These are phyloP conservation scores for Tachuris rubrigastra DNA, from an alignment of 2,113 vertebrate genomes.

Conservation along the genomic window DNA sequence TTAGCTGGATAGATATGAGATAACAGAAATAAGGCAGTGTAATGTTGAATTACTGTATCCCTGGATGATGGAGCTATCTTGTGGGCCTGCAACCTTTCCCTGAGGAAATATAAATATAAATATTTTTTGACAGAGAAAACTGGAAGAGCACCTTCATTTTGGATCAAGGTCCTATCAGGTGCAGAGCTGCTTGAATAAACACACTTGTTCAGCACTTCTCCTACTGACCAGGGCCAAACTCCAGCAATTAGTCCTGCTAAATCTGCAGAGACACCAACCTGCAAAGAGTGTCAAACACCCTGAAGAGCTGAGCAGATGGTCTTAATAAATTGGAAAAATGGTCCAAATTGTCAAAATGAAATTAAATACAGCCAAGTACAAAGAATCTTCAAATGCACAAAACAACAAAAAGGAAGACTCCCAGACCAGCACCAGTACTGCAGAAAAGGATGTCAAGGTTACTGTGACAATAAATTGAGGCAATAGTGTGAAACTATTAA, in stretches of 20 bases:
- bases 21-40: neutral
- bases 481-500: neutral
- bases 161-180: neutral
- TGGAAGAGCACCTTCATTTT: neutral
- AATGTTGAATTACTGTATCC: neutral
- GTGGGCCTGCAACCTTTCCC: neutral
- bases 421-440: neutral
- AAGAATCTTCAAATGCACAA: neutral
- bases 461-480: neutral
- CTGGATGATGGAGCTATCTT: neutral
- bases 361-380: neutral
- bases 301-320: neutral
- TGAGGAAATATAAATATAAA: too few species aligned
- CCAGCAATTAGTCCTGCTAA: neutral
- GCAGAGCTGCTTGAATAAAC: neutral
- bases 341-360: neutral
- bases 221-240: neutral
- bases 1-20: neutral
- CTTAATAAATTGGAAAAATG: neutral
- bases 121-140: neutral
- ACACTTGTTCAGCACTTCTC: accelerated
- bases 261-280: neutral
- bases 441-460: neutral
- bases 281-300: neutral
- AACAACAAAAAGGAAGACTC: neutral